A percentile compares a stretch with the other conserved stretches of the same genome.
These are phyloP conservation scores for Albula goreensis DNA, from an alignment of 2,113 vertebrate genomes.

Conservation along the genomic window DNA sequence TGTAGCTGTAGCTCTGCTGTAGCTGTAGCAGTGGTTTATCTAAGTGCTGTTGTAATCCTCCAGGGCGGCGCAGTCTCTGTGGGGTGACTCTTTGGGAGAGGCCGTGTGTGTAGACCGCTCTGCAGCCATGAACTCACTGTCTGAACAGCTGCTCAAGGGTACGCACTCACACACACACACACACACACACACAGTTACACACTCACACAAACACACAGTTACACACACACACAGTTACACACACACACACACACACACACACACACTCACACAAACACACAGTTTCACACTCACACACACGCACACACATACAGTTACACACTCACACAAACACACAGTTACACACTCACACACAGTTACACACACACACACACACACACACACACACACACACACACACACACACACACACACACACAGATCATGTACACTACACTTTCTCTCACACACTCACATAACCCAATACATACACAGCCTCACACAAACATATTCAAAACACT, in stretches of 20 bases:
- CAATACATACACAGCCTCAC: neutral
- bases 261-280: neutral
- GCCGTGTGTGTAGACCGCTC: slow-evolving; percentile 83
- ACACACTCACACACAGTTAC: too few relatives aligned
- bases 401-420: neutral
- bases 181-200: neutral
- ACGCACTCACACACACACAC: neutral
- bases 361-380: too few relatives aligned
- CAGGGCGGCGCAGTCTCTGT: slow-evolving; percentile 80
- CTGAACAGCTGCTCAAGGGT: slow-evolving; percentile 77
- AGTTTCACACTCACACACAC: neutral
- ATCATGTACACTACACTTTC: neutral
- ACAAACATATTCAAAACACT: neutral
- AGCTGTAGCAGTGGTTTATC: neutral
- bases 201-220: neutral
- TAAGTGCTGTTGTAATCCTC: neutral
- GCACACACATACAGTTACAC: too few relatives aligned
- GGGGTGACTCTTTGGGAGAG: slow-evolving; percentile 77
- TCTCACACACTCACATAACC: neutral
- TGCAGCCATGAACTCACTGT: slow-evolving; percentile 76
- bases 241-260: neutral
- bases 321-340: too few relatives aligned
- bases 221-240: neutral
- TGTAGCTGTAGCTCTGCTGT: slow-evolving; percentile 11
- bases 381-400: neutral